Conservation (phyloP, 2,888 invertebrate species). For the Meandrusa payeni region DNA sequence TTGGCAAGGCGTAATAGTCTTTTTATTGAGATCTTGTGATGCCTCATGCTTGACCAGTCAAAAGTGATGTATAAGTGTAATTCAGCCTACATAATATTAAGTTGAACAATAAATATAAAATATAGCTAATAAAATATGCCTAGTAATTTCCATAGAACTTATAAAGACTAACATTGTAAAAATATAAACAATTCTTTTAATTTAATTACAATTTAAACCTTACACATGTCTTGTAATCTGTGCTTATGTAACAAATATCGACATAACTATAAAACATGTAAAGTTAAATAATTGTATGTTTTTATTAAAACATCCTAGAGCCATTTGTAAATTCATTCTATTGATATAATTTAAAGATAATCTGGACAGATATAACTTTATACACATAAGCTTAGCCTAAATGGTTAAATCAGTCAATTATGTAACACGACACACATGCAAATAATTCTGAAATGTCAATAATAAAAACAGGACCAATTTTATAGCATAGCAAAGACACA, state of each 20-base stretch:
- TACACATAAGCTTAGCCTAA: conserved; percentile 30
- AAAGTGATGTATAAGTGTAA: conserved; percentile 51
- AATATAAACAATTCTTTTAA: conserved; percentile 16
- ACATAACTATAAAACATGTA: conserved; percentile 15
- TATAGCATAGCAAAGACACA: conserved; percentile 30
- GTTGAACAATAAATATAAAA: conserved; percentile 41
- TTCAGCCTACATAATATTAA: conserved; percentile 32
- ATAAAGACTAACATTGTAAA: conserved; percentile 13
- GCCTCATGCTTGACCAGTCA: conserved; percentile 56
- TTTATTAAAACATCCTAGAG: background rate
- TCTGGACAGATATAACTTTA: conserved; percentile 23
- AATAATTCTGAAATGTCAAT: conserved; percentile 31
- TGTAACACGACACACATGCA: conserved; percentile 46
- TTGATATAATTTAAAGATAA: conserved; percentile 5
- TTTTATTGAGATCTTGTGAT: conserved; percentile 70
- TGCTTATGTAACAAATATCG: conserved; percentile 12
- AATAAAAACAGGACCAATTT: conserved; percentile 32
- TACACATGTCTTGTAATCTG: conserved; percentile 19
- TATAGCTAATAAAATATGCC: conserved; percentile 31
- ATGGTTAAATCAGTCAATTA: conserved; percentile 35
- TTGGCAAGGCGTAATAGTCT: conserved; percentile 75
- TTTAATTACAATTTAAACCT: conserved; percentile 4
- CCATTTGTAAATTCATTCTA: background rate
- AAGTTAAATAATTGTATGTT: background rate
- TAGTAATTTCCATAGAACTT: conserved; percentile 30